Base-by-base conservation (phyloP, 1,140 invertebrate species). In the Aphidius gifuensis region DNA sequence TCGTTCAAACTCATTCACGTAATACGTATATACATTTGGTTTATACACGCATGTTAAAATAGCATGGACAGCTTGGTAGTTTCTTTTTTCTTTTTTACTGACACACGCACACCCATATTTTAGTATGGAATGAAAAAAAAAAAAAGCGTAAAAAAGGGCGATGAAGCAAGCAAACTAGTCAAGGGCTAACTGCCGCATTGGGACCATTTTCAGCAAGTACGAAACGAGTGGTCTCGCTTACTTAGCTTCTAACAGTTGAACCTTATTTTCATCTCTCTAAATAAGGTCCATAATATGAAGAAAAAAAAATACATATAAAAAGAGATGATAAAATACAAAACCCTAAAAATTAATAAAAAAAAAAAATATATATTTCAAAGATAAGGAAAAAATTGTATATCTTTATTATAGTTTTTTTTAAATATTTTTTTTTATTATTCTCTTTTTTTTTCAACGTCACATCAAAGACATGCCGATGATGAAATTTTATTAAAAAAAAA, bases 201-300 rank as follows among this genome's bases (percentile, higher is more conserved):
- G 74, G 75, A 77, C 73, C 68, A 76, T 75, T 76, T 65, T 66
- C 61, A 65, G 65, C 61, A 60, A 64, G 64, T 62, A 57, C 65
- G 68, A 59, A 71, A 71, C 66, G 69, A 71, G 71, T 74, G 69
- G 71, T 67, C 69, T 45, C 50, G 60, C 66, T 66, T 68, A 71
- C 67, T 74, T 72, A 70, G 53, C 61, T 59, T 62, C 62, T 74
- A 74, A 74, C 53, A 66, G 23, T 40, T 71, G 66, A 55, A 67
- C 73, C 69, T 69, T 74, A 75, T 75, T 71, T 50, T 69, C 53
- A 47, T 43, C 9, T 46, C n/a, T 48, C 9, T 38, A 32, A 43
- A 9, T 49, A 21, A 16, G 16, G 6, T 47, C 16, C 16, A 51
- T 49, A 5, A 16, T 49, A 44, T 6, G 4, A 8, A 44, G 9